A percentile compares a stretch with the other conserved stretches of the same genome.
These are phyloP conservation scores for Rhamphomyia laevipes DNA, from an alignment of 2,888 invertebrate species.

Conservation along the genomic window DNA sequence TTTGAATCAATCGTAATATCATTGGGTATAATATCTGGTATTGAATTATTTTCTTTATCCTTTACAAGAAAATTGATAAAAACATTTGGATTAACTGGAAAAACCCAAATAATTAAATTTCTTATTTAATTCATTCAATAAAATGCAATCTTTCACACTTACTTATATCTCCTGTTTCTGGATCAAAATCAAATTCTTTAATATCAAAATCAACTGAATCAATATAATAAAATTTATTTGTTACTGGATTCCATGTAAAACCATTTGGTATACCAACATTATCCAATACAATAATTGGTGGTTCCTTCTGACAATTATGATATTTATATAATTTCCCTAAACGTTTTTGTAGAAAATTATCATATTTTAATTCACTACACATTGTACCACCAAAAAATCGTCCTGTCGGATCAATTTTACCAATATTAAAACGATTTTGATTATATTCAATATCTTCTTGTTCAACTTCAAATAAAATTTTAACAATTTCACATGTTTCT, in stretches of 20 bases:
- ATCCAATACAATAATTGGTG: constrained; percentile 23
- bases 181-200: constrained; percentile 60
- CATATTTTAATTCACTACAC: constrained; percentile 23
- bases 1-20: constrained; percentile 71
- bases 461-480: constrained; percentile 46
- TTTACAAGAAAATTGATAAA: constrained; percentile 45
- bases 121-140: neutral
- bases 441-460: constrained; percentile 44
- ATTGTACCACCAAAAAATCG: constrained; percentile 57
- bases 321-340: constrained; percentile 32
- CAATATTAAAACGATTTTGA: constrained; percentile 68
- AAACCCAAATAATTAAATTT: constrained; percentile 1
- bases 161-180: constrained; percentile 52
- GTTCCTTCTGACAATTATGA: constrained; percentile 21
- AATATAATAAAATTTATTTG: constrained; percentile 59
- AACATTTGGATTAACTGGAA: constrained; percentile 40
- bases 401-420: constrained; percentile 62
- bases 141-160: constrained; percentile 26
- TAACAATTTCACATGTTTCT: constrained; percentile 39
- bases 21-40: constrained; percentile 45
- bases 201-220: constrained; percentile 57
- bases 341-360: constrained; percentile 28
- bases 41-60: constrained; percentile 20
- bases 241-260: constrained; percentile 57
- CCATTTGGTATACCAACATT: constrained; percentile 62